Base-by-base conservation (phyloP, 2,797 vertebrate species). In the Lutjanus campechanus region DNA sequence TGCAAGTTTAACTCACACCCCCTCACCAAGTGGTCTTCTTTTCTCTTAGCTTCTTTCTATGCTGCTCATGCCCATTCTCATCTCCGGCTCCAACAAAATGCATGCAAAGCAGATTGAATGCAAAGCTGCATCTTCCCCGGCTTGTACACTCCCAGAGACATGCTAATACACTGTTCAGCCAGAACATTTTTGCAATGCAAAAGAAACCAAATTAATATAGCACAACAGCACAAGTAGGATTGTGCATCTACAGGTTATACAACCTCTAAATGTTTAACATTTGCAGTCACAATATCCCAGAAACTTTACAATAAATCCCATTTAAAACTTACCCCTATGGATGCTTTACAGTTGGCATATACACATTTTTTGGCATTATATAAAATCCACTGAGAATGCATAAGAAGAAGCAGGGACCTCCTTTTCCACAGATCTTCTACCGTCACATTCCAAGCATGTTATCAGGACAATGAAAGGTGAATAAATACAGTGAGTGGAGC, bases 381-480 rank as follows among this genome's bases (percentile, higher is more conserved):
- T 20, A 81, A 85, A 90, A 86, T 89, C 91, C 92, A 69, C 22
- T 62, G 16, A 69, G 8, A 82, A 85, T 76, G 79, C 72, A 85
- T 74, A 78, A 86, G 59, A 91, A 79, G 72, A 61, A 73, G 76
- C 85, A 61, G 54, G 82, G 73, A 73, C 76, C 82, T 92, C 49
- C 81, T 63, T 81, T 89, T 89, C 85, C 90, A 89, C 77, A 82
- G 88, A 89, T 86, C 92, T 82, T 91, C 90, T 85, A 85, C 89
- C 79, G 66, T 94, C 82, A 85, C 92, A 93, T 93, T 95, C 94
- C 94, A 93, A 90, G 74, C 88, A 87, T 94, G 91, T 93, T 93
- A 94, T 93, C 88, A 91, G 83, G 88, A 95, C 90, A 93, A 93
- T 90, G 93, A 95, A 94, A 96, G 95, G 93, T 96, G 95, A 93